Base-by-base conservation (phyloP, 2,797 vertebrate species). In the Aotus griseimembra region DNA sequence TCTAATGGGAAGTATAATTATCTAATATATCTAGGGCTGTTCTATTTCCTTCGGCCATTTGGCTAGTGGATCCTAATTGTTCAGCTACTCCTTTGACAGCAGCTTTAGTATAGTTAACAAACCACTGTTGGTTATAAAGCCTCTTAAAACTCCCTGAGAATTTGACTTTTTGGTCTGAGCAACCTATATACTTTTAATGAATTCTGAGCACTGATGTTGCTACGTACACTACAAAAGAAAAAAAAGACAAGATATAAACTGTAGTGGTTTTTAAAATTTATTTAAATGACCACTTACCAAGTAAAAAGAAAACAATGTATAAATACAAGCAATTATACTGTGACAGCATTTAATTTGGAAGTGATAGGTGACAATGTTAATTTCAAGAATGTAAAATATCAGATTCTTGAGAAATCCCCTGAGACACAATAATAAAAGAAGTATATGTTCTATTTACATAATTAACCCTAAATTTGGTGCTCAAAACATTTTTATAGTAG, bases 311-410 rank as follows among this genome's bases (percentile, higher is more conserved):
- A 82, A 17, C 33, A 81, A 50, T 64, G 14, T 5, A 76, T 28
- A 83, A 75, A 85, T 36, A 86, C 55, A 88, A 82, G 48, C 4
- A 95, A 73, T 87, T 55, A 55, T 95, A 72, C n/a, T 9, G 11
- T 55, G 55, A 96, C 83, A 91, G 13, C 41, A 93, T 55, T 90
- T 95, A 70, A 72, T 52, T 90, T 85, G n/a, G 50, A 94, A 72
- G 24, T 17, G 8, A 61, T 3, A 46, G 7, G 67, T 87, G 41
- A 70, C 26, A 44, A 30, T 58, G 46, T 55, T 28, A 93, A 91
- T 52, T 92, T n/a, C 44, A 94, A 84, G 36, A 89, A 93, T 20
- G 24, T 73, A 4, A 57, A 83, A 39, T 82, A 80, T 82, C n/a
- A 91, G 41, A 73, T 72, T 96, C 24, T 30, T 12, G 13, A 91